Percentiles rank a stretch among this genome's conserved stretches.
Evolutionary conservation across 2,888 invertebrate species (phyloP).

Genomic region (Acanthosepion esculentum): DNA sequence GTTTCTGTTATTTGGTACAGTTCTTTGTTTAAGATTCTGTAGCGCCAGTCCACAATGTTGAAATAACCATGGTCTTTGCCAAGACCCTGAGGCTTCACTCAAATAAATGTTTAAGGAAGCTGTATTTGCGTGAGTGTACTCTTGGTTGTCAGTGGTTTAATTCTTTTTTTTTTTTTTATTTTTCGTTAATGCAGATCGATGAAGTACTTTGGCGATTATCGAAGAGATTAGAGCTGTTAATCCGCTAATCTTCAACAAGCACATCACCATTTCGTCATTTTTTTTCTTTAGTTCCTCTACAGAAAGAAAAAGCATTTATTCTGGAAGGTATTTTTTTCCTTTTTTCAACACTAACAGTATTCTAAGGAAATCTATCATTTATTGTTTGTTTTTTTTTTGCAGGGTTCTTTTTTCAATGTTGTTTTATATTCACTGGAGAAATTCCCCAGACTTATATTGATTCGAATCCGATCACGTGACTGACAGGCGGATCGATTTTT

Average conservation of each 20-base stretch:
- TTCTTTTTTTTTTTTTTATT: not conserved
- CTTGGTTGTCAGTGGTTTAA: no score
- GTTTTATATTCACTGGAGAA: not conserved
- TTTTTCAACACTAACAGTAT: not conserved
- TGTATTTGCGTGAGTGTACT: no score
- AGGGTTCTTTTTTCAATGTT: not conserved
- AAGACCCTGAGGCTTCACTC: no score
- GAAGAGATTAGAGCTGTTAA: not conserved
- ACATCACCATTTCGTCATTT: not conserved
- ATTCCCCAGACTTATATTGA: not conserved
- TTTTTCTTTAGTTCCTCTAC: not conserved
- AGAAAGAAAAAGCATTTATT: not conserved
- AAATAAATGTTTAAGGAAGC: no score
- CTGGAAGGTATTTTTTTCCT: no score
- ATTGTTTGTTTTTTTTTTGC: no score
- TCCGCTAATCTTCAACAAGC: not conserved
- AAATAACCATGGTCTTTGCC: no score
- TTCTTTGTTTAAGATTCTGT: no score
- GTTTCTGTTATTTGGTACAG: no score
- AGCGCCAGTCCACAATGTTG: no score
- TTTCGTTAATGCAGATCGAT: not conserved
- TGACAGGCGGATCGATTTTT: no score
- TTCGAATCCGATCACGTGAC: not conserved
- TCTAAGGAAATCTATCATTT: no score
- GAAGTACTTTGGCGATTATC: slow-evolving; percentile 13